Evolutionary conservation across 1,140 invertebrate genomes (phyloP).

Genomic region (Bombus ignitus): DNA sequence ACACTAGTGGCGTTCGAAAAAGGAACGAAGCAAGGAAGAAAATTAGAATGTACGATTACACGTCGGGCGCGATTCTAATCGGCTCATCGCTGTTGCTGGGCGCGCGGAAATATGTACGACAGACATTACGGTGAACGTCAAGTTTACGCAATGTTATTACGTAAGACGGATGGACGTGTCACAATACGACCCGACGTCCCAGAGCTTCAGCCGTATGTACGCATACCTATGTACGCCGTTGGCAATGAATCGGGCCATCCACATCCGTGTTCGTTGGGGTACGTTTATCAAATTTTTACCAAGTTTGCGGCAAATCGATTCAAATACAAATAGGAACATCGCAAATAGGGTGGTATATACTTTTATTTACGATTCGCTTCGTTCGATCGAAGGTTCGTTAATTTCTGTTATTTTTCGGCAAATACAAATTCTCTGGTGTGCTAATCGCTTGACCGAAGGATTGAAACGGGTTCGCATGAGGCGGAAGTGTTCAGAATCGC

Average conservation of each 20-base stretch:
- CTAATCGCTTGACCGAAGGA: too few species aligned
- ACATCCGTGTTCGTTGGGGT: background rate
- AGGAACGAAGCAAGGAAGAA: constrained; percentile 7
- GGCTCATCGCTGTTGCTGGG: constrained; percentile 64
- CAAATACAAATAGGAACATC: too few species aligned
- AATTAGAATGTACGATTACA: constrained; percentile 34
- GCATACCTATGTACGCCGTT: constrained; percentile 32
- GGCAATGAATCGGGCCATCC: constrained; percentile 48
- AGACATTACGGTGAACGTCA: constrained; percentile 63
- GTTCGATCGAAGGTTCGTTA: too few species aligned
- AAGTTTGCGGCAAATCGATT: too few species aligned
- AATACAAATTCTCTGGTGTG: too few species aligned
- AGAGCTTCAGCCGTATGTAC: constrained; percentile 10
- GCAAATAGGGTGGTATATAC: background rate
- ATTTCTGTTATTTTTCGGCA: too few species aligned
- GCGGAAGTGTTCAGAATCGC: too few species aligned
- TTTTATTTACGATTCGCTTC: background rate
- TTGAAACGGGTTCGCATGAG: too few species aligned
- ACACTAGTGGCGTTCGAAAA: background rate
- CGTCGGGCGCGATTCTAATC: background rate
- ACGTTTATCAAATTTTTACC: background rate
- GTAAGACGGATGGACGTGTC: constrained; percentile 62
- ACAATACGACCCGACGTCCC: constrained; percentile 53
- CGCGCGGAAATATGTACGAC: constrained; percentile 61
- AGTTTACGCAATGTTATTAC: constrained; percentile 70